Evolutionary conservation across 2,797 vertebrate genomes (phyloP).

Genomic region (Pseudochaenichthys georgianus): DNA sequence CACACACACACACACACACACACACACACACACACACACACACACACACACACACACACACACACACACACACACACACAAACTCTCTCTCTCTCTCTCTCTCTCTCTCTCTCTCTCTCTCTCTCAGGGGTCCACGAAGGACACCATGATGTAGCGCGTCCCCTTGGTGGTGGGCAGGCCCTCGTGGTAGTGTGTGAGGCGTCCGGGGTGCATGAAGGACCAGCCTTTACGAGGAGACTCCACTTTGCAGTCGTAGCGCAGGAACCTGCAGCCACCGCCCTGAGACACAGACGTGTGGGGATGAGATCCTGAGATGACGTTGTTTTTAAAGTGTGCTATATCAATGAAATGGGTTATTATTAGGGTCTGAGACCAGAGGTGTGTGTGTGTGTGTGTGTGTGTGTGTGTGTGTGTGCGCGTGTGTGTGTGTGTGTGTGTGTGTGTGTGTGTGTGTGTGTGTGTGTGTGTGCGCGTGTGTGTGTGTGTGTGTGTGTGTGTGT

Average conservation of each 20-base stretch:
- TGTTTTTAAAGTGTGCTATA: no score
- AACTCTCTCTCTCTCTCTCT: not conserved
- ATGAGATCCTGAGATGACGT: no score
- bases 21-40: no score
- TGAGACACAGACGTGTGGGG: slow-evolving; percentile 41
- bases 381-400: no score
- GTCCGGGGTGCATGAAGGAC: slow-evolving; percentile 92
- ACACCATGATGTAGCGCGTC: slow-evolving; percentile 94
- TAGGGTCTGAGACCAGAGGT: no score
- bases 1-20: not conserved
- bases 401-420: not conserved
- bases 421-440: no score
- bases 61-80: not conserved
- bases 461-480: no score
- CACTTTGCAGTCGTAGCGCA: slow-evolving; percentile 89
- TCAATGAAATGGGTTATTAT: no score
- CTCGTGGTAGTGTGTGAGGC: slow-evolving; percentile 93
- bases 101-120: no score
- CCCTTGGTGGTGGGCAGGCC: slow-evolving; percentile 90
- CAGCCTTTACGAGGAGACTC: slow-evolving; percentile 91
- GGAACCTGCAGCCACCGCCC: slow-evolving; percentile 91
- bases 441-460: no score
- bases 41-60: not conserved
- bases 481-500: no score
- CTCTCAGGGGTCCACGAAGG: slow-evolving; percentile 88